Percentiles rank a stretch among this genome's conserved stretches.
Conservation (phyloP, 2,888 invertebrate genomes). For the Drosophila rubida region DNA sequence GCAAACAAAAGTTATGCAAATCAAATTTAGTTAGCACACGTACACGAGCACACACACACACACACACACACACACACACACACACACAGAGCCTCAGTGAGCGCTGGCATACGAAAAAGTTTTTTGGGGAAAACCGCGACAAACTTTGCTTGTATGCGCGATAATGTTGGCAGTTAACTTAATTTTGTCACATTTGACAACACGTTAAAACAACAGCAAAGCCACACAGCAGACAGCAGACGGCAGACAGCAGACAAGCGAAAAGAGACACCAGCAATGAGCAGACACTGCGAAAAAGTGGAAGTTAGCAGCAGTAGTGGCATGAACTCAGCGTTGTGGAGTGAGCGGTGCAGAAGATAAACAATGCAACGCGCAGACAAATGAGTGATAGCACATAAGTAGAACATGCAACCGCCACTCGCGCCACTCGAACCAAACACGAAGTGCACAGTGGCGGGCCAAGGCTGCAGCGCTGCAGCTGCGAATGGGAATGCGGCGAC, state of each 20-base stretch:
- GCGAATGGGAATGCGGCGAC: conserved; percentile 29
- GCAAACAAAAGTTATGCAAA: conserved; percentile 22
- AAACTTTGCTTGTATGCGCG: conserved; percentile 64
- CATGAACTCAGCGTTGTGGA: conserved; percentile 37
- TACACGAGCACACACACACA: conserved; percentile 1
- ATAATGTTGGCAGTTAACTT: conserved; percentile 79
- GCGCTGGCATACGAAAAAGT: conserved; percentile 23
- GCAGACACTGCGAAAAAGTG: conserved; percentile 33
- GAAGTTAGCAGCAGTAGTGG: conserved; percentile 41
- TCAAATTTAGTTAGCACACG: conserved; percentile 40
- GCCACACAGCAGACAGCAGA: conserved; percentile 19
- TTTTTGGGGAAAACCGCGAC: conserved; percentile 26
- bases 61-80: neutral
- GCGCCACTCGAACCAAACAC: conserved; percentile 6
- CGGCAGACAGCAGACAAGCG: conserved; percentile 4
- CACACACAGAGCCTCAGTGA: neutral
- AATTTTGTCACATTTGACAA: conserved; percentile 82
- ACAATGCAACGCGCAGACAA: conserved; percentile 70
- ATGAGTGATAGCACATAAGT: conserved; percentile 69
- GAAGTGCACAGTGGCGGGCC: conserved; percentile 38
- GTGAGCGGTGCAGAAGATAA: conserved; percentile 54
- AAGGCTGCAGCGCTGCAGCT: conserved; percentile 8
- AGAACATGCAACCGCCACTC: neutral
- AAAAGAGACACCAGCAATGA: conserved; percentile 10
- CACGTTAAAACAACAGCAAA: conserved; percentile 72